Conservation (phyloP, 2,888 invertebrate species). For the Neoitamus cyanurus region DNA sequence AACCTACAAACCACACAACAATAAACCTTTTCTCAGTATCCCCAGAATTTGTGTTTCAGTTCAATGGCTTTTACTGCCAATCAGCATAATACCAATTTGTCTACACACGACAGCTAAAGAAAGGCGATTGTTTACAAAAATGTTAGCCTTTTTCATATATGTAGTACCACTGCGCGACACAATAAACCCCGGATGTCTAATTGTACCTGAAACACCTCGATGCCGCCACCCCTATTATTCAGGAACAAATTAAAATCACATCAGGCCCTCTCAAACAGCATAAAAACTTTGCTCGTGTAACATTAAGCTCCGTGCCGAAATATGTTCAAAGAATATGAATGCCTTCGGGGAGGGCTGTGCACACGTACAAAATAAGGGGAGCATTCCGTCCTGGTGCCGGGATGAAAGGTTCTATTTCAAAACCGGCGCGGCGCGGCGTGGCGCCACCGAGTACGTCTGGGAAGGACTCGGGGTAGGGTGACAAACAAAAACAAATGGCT, state of each 20-base stretch:
- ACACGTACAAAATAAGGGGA: neutral
- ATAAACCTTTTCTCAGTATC: neutral
- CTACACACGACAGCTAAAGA: neutral
- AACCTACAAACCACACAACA: no score
- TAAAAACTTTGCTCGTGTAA: neutral
- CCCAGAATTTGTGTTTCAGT: neutral
- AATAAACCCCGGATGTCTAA: neutral
- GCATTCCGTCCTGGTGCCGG: neutral
- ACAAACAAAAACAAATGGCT: neutral
- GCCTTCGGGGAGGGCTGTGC: neutral
- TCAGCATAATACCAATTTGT: neutral
- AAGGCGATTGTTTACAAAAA: neutral
- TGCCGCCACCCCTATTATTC: neutral
- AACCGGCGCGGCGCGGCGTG: neutral
- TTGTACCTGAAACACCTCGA: neutral
- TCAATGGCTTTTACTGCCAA: neutral
- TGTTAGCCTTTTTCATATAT: neutral
- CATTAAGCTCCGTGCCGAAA: neutral
- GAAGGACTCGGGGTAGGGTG: neutral
- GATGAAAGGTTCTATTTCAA: neutral
- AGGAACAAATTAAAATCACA: neutral
- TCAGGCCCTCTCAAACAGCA: neutral
- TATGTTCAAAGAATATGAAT: constrained; percentile 1
- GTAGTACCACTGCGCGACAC: neutral
- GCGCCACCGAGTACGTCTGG: neutral